These are phyloP conservation scores for Centruroides vittatus DNA, from an alignment of 1,140 invertebrate genomes.

Conservation along the genomic window DNA sequence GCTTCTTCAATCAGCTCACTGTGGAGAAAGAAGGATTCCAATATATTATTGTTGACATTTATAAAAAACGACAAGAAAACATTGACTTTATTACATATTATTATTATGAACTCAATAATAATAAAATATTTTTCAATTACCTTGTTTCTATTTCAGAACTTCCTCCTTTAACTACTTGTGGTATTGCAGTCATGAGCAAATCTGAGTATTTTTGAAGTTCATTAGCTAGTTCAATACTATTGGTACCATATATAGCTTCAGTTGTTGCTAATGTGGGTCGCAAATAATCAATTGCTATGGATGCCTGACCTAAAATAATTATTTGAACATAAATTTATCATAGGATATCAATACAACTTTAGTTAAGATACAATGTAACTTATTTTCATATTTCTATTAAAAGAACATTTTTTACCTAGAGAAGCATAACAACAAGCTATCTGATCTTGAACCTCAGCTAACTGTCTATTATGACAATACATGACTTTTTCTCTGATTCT, in stretches of 20 bases:
- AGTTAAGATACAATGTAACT: too few relatives aligned
- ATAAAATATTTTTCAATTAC: background rate
- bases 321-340: too few relatives aligned
- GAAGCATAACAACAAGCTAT: slow-evolving; percentile 36
- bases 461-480: slow-evolving; percentile 33
- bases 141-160: slow-evolving; percentile 8
- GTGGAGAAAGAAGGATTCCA: background rate
- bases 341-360: too few relatives aligned
- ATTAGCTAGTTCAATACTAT: slow-evolving; percentile 40
- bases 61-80: background rate
- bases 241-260: slow-evolving; percentile 36
- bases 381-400: slow-evolving; percentile 2
- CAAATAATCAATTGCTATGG: slow-evolving; percentile 30
- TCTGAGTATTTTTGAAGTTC: slow-evolving; percentile 36
- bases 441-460: slow-evolving; percentile 33
- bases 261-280: slow-evolving; percentile 32
- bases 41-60: background rate
- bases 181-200: slow-evolving; percentile 17
- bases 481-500: slow-evolving; percentile 29
- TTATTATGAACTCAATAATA: background rate
- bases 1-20: slow-evolving; percentile 10
- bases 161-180: slow-evolving; percentile 6
- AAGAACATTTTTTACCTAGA: slow-evolving; percentile 26
- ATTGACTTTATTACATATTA: background rate
- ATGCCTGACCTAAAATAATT: too few relatives aligned